Conservation (phyloP, 2,888 invertebrate species). For the Rhingia campestris region DNA sequence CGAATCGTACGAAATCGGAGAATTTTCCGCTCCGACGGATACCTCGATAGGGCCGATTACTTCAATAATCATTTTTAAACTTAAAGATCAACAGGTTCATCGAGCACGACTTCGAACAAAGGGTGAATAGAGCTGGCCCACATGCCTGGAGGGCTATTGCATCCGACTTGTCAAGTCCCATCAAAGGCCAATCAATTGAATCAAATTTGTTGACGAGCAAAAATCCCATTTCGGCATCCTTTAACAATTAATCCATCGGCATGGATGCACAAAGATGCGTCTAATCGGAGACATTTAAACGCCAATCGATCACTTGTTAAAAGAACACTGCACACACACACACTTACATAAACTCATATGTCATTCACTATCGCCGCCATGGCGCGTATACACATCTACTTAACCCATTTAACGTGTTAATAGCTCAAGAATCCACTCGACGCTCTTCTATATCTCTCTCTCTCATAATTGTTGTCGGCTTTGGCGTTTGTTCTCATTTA, state of each 20-base stretch:
- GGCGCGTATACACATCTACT: slow-evolving; percentile 38
- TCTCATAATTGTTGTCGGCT: slow-evolving; percentile 67
- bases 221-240: slow-evolving; percentile 40
- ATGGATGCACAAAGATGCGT: slow-evolving; percentile 28
- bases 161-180: slow-evolving; percentile 7
- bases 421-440: slow-evolving; percentile 60
- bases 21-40: too few relatives aligned
- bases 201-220: not conserved
- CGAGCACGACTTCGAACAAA: too few relatives aligned
- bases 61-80: too few relatives aligned
- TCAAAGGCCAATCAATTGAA: slow-evolving; percentile 42
- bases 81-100: too few relatives aligned
- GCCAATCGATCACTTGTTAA: slow-evolving; percentile 62
- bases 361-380: not conserved
- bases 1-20: too few relatives aligned
- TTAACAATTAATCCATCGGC: slow-evolving; percentile 50
- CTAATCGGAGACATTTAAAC: slow-evolving; percentile 50
- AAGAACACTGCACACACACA: slow-evolving; percentile 2
- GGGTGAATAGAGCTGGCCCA: too few relatives aligned
- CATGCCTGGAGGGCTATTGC: not conserved
- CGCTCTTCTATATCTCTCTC: slow-evolving; percentile 3
- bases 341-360: too few relatives aligned
- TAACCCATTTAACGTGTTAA: slow-evolving; percentile 71
- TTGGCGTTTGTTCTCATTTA: slow-evolving; percentile 71
- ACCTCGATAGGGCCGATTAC: too few relatives aligned